Conservation (phyloP, 2,113 vertebrate species). For the Aleadryas rufinucha region DNA sequence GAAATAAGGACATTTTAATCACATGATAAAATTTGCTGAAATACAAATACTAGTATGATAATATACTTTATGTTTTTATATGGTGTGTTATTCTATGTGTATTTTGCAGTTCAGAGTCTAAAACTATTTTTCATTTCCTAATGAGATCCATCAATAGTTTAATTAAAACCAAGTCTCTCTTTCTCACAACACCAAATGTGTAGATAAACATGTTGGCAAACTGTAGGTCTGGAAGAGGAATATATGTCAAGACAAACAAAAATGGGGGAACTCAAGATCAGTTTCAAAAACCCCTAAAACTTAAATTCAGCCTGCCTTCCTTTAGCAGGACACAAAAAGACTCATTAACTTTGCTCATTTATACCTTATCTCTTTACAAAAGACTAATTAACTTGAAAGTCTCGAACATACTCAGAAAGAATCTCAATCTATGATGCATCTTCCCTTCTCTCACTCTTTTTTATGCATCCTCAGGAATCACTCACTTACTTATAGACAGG, state of each 20-base stretch:
- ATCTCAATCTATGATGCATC: neutral
- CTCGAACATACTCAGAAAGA: neutral
- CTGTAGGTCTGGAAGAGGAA: neutral
- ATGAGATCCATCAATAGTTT: neutral
- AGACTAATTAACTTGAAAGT: accelerated
- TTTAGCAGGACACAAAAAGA: neutral
- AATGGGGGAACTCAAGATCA: neutral
- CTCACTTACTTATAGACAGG: neutral
- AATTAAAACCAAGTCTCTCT: neutral
- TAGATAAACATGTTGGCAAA: neutral
- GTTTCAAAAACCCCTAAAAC: neutral
- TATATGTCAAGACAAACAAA: neutral
- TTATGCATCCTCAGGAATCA: neutral
- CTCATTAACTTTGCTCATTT: neutral
- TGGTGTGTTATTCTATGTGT: neutral
- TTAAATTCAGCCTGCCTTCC: neutral
- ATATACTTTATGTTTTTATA: neutral
- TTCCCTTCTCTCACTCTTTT: neutral
- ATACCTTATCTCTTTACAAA: neutral
- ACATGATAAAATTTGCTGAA: neutral
- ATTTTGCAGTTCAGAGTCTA: neutral
- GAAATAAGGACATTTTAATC: neutral
- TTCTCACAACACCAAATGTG: neutral
- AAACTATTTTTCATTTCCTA: neutral
- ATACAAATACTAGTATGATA: neutral